Evolutionary conservation across 2,113 vertebrate species (phyloP).

Genomic region (Leuciscus idus): DNA sequence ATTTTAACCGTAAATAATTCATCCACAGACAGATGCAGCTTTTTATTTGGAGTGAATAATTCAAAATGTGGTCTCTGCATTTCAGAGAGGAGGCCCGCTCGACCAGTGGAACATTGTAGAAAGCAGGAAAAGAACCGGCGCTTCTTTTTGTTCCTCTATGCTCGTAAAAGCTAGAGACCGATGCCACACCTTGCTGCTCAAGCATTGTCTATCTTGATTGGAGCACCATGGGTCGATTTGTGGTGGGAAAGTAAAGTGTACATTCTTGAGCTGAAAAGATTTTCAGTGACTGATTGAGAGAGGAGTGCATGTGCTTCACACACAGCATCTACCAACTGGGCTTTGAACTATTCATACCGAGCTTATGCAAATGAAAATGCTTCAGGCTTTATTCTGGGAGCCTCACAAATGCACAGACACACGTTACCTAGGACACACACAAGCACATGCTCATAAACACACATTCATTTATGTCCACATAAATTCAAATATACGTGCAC

Average conservation of each 20-base stretch:
- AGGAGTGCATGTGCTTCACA: background rate
- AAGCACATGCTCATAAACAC: conserved; percentile 26
- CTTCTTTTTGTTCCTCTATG: conserved; percentile 4
- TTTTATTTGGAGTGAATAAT: conserved; percentile 78
- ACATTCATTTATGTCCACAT: conserved; percentile 25
- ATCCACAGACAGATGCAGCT: conserved; percentile 72
- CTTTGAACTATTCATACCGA: conserved; percentile 45
- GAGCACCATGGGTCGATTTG: background rate
- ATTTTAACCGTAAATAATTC: conserved; percentile 74
- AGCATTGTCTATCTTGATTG: background rate
- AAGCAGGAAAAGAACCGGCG: background rate
- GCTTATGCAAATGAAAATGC: conserved; percentile 39
- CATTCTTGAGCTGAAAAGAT: conserved; percentile 8
- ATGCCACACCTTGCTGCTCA: background rate
- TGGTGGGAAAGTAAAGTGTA: background rate
- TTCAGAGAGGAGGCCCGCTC: conserved; percentile 44
- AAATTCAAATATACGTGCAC: conserved; percentile 30
- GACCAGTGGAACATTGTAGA: background rate
- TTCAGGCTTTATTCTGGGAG: conserved; percentile 44
- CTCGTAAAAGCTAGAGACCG: background rate
- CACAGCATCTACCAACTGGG: conserved; percentile 6
- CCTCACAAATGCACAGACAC: conserved; percentile 23
- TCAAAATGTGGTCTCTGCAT: conserved; percentile 56
- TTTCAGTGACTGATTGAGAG: background rate
- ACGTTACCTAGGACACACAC: conserved; percentile 19